Evolutionary conservation across 2,888 invertebrate genomes (phyloP).

Genomic region (Frankliniella intonsa): DNA sequence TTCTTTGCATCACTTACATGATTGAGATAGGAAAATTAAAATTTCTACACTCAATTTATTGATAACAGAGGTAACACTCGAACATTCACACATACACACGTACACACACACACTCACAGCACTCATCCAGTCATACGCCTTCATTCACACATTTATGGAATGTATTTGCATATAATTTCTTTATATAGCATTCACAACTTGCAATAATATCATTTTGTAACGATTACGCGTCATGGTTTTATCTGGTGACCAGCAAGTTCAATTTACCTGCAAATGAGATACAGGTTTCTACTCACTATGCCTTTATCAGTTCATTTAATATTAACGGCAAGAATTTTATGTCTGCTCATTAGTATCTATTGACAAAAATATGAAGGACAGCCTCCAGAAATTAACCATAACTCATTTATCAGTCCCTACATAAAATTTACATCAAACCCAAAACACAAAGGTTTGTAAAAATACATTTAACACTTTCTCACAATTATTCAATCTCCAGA

Average conservation of each 20-base stretch:
- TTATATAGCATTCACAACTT: background rate
- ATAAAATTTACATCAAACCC: background rate
- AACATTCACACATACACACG: background rate
- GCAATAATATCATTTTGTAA: slow-evolving; percentile 12
- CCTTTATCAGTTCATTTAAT: background rate
- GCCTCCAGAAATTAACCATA: background rate
- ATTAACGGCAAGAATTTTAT: background rate
- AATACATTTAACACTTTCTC: background rate
- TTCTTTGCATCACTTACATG: background rate
- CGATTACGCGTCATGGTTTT: background rate
- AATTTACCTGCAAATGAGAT: background rate
- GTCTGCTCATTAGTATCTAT: background rate
- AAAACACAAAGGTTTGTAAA: background rate
- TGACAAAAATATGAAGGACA: background rate
- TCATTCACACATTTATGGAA: background rate
- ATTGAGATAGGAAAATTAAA: slow-evolving; percentile 4
- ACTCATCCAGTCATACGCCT: background rate
- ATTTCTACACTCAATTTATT: background rate
- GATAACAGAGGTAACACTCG: background rate
- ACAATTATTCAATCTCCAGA: too few species aligned
- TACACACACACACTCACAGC: background rate
- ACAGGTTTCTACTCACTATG: background rate
- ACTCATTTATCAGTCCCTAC: slow-evolving; percentile 13
- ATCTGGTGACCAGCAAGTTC: background rate
- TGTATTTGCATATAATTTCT: background rate